These are phyloP conservation scores for Pipistrellus pipistrellus DNA, from an alignment of 2,797 vertebrate genomes.

Conservation along the genomic window DNA sequence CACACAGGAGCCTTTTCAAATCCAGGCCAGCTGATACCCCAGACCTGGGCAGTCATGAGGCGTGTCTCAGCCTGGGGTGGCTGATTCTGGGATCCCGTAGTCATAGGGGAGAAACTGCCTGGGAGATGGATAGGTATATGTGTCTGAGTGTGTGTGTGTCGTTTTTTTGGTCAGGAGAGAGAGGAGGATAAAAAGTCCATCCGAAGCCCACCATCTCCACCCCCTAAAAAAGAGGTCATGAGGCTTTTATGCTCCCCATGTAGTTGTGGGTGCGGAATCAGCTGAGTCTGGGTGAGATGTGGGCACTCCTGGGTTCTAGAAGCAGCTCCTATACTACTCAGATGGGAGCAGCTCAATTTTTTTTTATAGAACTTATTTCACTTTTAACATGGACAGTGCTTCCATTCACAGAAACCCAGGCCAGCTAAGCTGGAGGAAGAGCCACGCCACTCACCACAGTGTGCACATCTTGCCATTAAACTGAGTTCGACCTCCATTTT, in stretches of 20 bases:
- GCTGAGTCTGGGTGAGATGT: background rate
- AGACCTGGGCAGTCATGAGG: background rate
- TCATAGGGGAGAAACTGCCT: background rate
- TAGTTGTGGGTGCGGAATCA: background rate
- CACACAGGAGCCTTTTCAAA: constrained; percentile 15
- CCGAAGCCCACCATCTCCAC: background rate
- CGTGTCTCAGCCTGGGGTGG: background rate
- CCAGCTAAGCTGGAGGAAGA: constrained; percentile 8
- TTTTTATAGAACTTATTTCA: constrained; percentile 13
- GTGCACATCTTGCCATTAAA: background rate
- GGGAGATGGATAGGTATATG: background rate
- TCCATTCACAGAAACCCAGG: background rate
- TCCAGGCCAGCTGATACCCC: background rate
- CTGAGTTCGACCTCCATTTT: background rate
- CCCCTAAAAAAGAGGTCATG: background rate
- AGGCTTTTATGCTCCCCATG: constrained; percentile 5
- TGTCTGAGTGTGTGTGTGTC: background rate
- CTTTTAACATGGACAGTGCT: background rate
- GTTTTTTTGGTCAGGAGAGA: background rate
- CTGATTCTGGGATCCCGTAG: constrained; percentile 41
- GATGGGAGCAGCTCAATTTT: background rate
- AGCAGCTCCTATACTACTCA: constrained; percentile 2
- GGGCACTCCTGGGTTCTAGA: background rate
- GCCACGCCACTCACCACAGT: background rate
- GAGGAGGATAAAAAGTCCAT: background rate